These are phyloP conservation scores for Gambusia holbrooki DNA, from an alignment of 2,113 vertebrate species.

Conservation along the genomic window DNA sequence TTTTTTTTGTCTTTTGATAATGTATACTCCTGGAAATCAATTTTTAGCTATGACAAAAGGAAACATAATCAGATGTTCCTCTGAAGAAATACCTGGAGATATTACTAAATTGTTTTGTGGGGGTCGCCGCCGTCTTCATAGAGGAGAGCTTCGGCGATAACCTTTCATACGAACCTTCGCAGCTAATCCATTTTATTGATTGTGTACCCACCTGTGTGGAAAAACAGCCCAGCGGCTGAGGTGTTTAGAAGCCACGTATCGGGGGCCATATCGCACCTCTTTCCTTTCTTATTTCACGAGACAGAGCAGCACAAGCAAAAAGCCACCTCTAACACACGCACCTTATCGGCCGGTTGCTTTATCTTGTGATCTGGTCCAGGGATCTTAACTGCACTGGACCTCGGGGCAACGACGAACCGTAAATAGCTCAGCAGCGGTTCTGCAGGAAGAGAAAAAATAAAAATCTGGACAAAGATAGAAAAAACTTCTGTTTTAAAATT, in stretches of 20 bases:
- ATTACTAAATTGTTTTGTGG: conserved; percentile 74
- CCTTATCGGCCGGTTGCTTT: conserved; percentile 70
- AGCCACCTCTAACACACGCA: conserved; percentile 16
- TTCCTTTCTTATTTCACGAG: conserved; percentile 59
- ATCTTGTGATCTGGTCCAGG: conserved; percentile 60
- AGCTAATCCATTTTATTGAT: conserved; percentile 83
- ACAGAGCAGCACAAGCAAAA: conserved; percentile 32
- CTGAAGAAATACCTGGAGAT: conserved; percentile 66
- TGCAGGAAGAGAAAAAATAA: background rate
- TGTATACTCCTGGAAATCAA: conserved; percentile 64
- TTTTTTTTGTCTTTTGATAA: conserved; percentile 54
- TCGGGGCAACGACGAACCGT: conserved; percentile 28
- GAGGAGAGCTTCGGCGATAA: conserved; percentile 68
- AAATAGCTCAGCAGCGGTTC: background rate
- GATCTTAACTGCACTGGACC: conserved; percentile 57
- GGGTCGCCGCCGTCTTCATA: conserved; percentile 64
- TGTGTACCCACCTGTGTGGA: conserved; percentile 68
- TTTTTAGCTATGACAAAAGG: conserved; percentile 43
- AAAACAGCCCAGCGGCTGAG: conserved; percentile 37
- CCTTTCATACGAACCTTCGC: conserved; percentile 77
- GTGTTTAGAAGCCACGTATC: conserved; percentile 69
- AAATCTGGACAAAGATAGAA: background rate
- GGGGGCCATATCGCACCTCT: conserved; percentile 63
- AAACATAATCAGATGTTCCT: conserved; percentile 70
- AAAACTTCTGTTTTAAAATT: background rate